phyloP scores from a whole-genome alignment of 2,797 vertebrate genomes.

The Fratercula arctica region DNA sequence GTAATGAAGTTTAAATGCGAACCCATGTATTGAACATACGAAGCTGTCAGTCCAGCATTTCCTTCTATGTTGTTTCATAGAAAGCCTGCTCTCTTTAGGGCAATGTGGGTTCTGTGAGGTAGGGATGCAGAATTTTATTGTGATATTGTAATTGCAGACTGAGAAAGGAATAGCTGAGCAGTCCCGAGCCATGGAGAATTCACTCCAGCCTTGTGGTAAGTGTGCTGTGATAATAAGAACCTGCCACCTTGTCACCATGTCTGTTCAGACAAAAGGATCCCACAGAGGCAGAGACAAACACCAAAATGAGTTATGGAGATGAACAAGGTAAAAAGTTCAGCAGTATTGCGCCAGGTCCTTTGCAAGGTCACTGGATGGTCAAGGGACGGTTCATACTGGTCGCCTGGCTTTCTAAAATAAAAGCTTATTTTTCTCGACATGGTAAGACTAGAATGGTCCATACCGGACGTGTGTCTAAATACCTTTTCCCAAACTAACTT shows the following conservation, averaged over 20 bases:
- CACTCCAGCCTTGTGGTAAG: neutral
- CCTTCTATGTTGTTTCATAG: neutral
- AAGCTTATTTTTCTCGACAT: neutral
- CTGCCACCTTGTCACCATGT: constrained; percentile 47
- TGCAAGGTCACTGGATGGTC: neutral
- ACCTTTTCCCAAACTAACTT: neutral
- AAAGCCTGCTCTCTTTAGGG: neutral
- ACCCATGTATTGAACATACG: accelerated
- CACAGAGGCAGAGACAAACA: constrained; percentile 48
- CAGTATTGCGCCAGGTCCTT: neutral
- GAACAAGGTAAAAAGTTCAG: constrained; percentile 66
- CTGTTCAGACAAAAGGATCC: constrained; percentile 51
- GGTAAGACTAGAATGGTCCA: neutral
- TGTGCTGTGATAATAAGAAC: neutral
- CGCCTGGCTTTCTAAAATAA: neutral
- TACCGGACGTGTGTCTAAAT: neutral
- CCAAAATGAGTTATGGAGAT: constrained; percentile 38
- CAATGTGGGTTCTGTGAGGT: neutral
- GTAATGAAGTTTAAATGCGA: neutral
- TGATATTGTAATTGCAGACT: neutral
- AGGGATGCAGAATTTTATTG: neutral
- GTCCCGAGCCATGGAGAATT: neutral
- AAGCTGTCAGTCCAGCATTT: neutral
- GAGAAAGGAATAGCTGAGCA: neutral
- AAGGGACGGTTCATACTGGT: neutral